Base-by-base conservation (phyloP, 2,113 vertebrate species). In the Paradisaea rubra region DNA sequence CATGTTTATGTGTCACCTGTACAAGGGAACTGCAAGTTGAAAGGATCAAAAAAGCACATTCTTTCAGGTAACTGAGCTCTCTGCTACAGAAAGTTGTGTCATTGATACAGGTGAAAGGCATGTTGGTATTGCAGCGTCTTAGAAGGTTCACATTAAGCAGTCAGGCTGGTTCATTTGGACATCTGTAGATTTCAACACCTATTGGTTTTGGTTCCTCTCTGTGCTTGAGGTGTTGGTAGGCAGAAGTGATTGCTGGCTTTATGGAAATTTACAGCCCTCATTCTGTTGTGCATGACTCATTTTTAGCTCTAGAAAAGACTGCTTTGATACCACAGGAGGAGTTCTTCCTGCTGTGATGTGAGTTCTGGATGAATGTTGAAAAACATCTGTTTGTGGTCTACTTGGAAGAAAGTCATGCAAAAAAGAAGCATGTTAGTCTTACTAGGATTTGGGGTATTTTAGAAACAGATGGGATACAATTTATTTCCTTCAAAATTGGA, bases 1-100 rank as follows among this genome's bases (percentile, higher is more conserved):
- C 49, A 72, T 7, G 37, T 98, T 69, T 98, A 97, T 37, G 42
- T 98, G 70, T 97, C 97, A 9, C 86, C 92, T 27, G 4, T 86
- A 31, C 23, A 47, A 25, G 74, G 41, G 27, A 54, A 89, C 25
- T 98, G 98, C 84, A 92, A 7, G 37, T 72, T 83, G 44, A 54
- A 95, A 76, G 94, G 74, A 80, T 96, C 89, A 14, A 44, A 91
- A 70, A 94, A 90, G 71, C 44, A n/a, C 1, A 3, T 30, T 89
- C 44, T 92, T 86, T 5, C 94, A 97, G 98, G 98, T 98, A 91
- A 96, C 10, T n/a, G 44, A 74, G 35, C 47, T 52, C n/a, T 45
- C 27, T 42, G 8, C 18, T 83, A n/a, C 41, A 54, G 35, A 28
- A 86, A 31, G 6, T 28, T 84, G 4, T 47, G 16, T 37, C 3